phyloP scores from a whole-genome alignment of 2,113 vertebrate genomes.

The Mesocricetus auratus region DNA sequence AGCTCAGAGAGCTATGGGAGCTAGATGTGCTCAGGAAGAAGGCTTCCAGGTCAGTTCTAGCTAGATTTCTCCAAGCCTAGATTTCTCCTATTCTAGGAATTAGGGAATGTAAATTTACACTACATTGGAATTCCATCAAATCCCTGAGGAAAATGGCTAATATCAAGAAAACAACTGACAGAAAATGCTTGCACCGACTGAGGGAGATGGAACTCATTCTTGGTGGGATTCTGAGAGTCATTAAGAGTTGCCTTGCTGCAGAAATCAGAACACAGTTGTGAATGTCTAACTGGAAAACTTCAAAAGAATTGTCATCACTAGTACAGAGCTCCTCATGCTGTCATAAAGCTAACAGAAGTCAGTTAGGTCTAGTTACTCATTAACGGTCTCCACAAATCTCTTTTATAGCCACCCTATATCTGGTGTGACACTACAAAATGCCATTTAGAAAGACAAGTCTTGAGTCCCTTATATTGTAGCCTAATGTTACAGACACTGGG shows the following conservation, averaged over 20 bases:
- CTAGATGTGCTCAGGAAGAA: neutral
- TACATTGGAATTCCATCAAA: neutral
- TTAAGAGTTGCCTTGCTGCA: conserved; percentile 65
- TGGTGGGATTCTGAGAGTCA: conserved; percentile 40
- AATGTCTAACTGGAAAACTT: conserved; percentile 78
- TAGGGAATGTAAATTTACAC: neutral
- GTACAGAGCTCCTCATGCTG: conserved; percentile 85
- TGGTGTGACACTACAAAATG: conserved; percentile 79
- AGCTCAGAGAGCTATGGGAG: neutral
- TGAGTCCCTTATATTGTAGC: conserved; percentile 84
- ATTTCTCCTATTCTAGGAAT: neutral
- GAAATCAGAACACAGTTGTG: conserved; percentile 66
- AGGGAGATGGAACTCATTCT: neutral
- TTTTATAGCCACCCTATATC: conserved; percentile 85
- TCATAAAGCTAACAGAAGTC: conserved; percentile 88
- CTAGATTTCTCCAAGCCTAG: neutral
- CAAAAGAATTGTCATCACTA: conserved; percentile 82
- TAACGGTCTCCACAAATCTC: conserved; percentile 90
- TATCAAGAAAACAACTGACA: neutral
- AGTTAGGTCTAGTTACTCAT: conserved; percentile 89
- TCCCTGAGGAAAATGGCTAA: neutral
- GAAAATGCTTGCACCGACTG: neutral
- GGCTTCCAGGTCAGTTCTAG: neutral
- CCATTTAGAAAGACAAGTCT: conserved; percentile 85
- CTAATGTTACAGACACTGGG: conserved; percentile 79